phyloP scores from a whole-genome alignment of 2,888 invertebrate species.

The Protula sp. region DNA sequence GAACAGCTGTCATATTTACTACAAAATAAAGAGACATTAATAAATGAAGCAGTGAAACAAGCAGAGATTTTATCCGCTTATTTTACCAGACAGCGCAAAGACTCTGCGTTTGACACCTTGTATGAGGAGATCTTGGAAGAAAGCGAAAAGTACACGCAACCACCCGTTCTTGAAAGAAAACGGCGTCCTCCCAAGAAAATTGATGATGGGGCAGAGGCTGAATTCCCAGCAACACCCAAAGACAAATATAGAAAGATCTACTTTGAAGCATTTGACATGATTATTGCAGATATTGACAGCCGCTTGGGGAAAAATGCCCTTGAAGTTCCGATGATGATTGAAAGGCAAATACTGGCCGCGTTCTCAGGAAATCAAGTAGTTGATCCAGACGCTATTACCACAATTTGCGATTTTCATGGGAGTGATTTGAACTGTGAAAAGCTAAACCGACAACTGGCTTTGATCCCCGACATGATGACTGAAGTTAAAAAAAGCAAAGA shows the following conservation, averaged over 20 bases:
- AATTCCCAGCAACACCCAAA: no score
- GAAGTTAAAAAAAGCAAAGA: neutral
- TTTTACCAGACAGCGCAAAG: neutral
- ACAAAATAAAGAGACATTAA: constrained; percentile 1
- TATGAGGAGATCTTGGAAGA: neutral
- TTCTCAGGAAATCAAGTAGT: no score
- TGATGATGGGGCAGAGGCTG: no score
- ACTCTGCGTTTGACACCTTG: neutral
- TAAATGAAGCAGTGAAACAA: neutral
- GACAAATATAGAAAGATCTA: no score
- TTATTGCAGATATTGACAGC: no score
- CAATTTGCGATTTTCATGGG: neutral
- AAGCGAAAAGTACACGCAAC: no score
- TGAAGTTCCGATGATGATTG: neutral
- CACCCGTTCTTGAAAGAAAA: neutral
- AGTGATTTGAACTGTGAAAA: neutral
- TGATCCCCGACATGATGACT: constrained; percentile 1
- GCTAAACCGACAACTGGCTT: neutral
- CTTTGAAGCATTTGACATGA: no score
- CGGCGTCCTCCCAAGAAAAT: no score
- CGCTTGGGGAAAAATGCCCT: no score
- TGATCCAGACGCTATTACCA: no score
- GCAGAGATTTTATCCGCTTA: no score
- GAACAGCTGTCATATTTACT: neutral
- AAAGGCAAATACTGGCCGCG: neutral